Percentiles rank a stretch among this genome's conserved stretches.
Conservation (phyloP, 2,888 invertebrate genomes). For the Baccha elongata region DNA sequence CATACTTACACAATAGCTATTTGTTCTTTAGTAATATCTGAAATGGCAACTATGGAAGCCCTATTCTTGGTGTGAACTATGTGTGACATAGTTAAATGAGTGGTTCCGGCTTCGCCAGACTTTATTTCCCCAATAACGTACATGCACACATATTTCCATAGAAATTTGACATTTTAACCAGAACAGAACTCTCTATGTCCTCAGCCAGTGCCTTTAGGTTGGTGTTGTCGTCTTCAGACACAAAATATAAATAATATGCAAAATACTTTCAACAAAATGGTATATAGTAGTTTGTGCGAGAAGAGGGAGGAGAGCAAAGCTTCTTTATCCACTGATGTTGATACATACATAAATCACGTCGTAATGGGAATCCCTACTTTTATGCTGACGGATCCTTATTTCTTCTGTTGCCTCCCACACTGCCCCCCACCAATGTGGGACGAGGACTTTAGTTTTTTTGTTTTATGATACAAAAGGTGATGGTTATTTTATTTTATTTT, state of each 20-base stretch:
- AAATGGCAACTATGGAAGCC: too few species aligned
- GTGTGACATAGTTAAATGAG: constrained; percentile 62
- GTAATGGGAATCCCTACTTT: constrained; percentile 60
- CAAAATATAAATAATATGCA: constrained; percentile 68
- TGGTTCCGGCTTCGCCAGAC: constrained; percentile 13
- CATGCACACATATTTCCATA: constrained; percentile 9
- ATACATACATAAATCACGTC: constrained; percentile 60
- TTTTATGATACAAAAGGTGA: constrained; percentile 19
- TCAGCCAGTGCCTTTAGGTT: constrained; percentile 5
- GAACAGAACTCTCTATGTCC: constrained; percentile 11
- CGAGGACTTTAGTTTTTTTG: constrained; percentile 1
- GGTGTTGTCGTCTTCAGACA: constrained; percentile 49
- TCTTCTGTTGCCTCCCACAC: background rate
- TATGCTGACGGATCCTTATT: constrained; percentile 45
- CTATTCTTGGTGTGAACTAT: constrained; percentile 44
- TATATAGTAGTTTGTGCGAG: background rate
- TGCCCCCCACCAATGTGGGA: background rate
- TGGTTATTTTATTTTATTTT: too few species aligned
- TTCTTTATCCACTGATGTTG: constrained; percentile 17
- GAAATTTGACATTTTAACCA: constrained; percentile 55
- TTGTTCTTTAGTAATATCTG: too few species aligned
- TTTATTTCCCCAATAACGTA: background rate
- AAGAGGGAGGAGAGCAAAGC: background rate
- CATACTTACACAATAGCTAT: too few species aligned
- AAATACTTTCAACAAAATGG: constrained; percentile 60